Base-by-base conservation (phyloP, 35 echinoderm and acorn worm genomes). In the Eucidaris tribuloides region DNA sequence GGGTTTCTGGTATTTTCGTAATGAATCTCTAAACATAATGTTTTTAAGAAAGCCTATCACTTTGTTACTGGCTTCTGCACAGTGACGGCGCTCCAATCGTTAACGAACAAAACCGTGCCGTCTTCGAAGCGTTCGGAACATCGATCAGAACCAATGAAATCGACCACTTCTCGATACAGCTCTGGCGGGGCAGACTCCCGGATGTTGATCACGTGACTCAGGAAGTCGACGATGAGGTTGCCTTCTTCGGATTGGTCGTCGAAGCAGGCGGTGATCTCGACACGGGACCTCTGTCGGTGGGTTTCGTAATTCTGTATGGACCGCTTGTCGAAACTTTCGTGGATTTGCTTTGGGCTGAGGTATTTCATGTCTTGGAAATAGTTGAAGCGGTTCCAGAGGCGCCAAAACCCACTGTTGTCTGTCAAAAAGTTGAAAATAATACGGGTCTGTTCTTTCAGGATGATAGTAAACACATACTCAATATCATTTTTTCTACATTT, bases 241-340 rank as follows among this genome's bases (percentile, higher is more conserved):
- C 87, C 87, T 5, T 89, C 87, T 32, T 71, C 80, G 9, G 81
- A 83, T 15, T 44, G 42, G n/a, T 71, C 46, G 39, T 89, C 79
- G 79, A 89, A 89, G 19, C 62, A 89, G 60, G 50, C 7, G 44
- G 87, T 77, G 79, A 89, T 83, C 19, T 89, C 87, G 19, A 89
- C 76, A 6, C 77, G 42, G 0, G 77, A 88, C 28, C 11, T 37
- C 33, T 88, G 74, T 18, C 45, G 38, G 58, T n/a, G n/a, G 58
- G n/a, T n/a, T n/a, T n/a, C n/a, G n/a, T n/a, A n/a, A n/a, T n/a
- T n/a, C n/a, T n/a, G n/a, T n/a, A n/a, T n/a, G n/a, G n/a, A n/a
- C n/a, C n/a, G n/a, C n/a, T n/a, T n/a, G n/a, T n/a, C n/a, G 39
- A 88, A 79, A 18, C 41, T 22, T 25, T 79, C 61, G 4, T 60